Evolutionary conservation across 2,797 vertebrate genomes (phyloP).

Genomic region (Chaunax sp.): DNA sequence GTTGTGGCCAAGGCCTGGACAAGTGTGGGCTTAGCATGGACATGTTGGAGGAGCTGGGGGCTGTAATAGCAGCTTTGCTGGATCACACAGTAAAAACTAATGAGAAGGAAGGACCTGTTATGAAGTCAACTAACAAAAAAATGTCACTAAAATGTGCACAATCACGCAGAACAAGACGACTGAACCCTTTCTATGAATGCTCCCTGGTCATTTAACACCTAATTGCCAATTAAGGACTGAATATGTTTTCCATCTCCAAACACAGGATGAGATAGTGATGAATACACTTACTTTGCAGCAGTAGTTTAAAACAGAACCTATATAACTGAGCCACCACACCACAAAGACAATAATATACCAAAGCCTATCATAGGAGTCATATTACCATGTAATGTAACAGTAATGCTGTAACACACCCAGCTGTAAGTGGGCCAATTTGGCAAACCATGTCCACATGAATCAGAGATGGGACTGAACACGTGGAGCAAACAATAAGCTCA

Average conservation of each 20-base stretch:
- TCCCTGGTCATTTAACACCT: not conserved
- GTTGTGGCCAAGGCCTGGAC: conserved; percentile 51
- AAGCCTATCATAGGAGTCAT: too few species aligned
- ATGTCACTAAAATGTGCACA: too few species aligned
- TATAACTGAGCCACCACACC: not conserved
- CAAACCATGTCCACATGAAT: not conserved
- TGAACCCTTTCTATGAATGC: not conserved
- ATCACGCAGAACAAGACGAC: not conserved
- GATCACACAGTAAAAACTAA: conserved; percentile 27
- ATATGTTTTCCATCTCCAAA: too few species aligned
- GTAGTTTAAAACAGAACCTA: not conserved
- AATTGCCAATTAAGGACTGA: not conserved
- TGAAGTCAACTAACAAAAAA: conserved; percentile 7
- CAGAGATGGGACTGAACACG: not conserved
- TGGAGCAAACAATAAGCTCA: not conserved
- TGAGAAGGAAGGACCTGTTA: not conserved
- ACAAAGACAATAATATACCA: not conserved
- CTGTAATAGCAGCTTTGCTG: conserved; percentile 34
- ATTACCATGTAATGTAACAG: not conserved
- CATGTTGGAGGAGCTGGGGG: conserved; percentile 28
- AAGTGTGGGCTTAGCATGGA: conserved; percentile 45
- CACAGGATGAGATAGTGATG: too few species aligned
- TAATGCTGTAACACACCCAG: not conserved
- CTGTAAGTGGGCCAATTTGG: not conserved
- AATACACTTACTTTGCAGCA: not conserved